Evolutionary conservation across 1,140 invertebrate species (phyloP).

Genomic region (Andrena cerasifolii): DNA sequence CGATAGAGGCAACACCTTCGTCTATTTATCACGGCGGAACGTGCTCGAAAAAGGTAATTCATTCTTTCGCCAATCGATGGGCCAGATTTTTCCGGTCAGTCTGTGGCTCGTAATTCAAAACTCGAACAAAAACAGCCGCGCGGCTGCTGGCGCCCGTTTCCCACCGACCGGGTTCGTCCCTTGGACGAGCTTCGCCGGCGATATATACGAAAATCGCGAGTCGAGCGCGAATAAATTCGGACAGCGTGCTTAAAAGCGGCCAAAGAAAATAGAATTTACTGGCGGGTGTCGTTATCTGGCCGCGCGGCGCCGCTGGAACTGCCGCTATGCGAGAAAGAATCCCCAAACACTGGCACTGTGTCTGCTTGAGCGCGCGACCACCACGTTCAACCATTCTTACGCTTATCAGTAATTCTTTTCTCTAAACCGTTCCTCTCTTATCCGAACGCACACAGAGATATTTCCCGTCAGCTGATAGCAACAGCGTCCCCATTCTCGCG

Average conservation of each 20-base stretch:
- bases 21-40: conserved; percentile 25
- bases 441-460: conserved; percentile 1
- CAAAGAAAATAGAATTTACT: conserved; percentile 41
- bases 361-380: neutral
- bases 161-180: neutral
- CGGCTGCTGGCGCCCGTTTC: neutral
- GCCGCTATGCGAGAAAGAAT: conserved; percentile 41
- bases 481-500: neutral
- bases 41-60: conserved; percentile 7
- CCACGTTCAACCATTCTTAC: conserved; percentile 23
- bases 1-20: conserved; percentile 1
- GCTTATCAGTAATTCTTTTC: conserved; percentile 42
- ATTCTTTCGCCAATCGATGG: conserved; percentile 10
- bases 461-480: conserved; percentile 19
- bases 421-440: conserved; percentile 17
- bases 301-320: conserved; percentile 17
- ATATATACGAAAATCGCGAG: neutral
- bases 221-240: conserved; percentile 26
- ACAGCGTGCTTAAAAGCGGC: neutral
- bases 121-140: too few relatives aligned
- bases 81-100: neutral
- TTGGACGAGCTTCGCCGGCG: neutral
- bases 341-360: neutral
- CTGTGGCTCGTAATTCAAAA: neutral
- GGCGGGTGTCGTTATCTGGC: conserved; percentile 25